phyloP scores from a whole-genome alignment of 2,113 vertebrate species.

The Scophthalmus maximus region DNA sequence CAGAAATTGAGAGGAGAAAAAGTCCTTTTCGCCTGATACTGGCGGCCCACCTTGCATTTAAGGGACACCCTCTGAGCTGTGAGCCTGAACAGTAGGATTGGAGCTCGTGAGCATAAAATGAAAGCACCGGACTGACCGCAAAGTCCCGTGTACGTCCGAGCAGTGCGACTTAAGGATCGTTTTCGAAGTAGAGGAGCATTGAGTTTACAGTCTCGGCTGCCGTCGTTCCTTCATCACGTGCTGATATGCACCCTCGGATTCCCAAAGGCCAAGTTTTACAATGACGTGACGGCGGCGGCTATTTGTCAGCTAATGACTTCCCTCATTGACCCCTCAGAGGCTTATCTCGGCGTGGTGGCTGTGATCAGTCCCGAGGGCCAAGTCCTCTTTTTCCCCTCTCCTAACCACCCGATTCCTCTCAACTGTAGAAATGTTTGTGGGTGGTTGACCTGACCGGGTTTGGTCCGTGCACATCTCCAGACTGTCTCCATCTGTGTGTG shows the following conservation, averaged over 20 bases:
- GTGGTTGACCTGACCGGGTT: conserved; percentile 25
- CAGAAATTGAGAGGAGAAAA: background rate
- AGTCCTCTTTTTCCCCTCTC: conserved; percentile 21
- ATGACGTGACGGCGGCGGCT: conserved; percentile 44
- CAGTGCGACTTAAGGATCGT: conserved; percentile 43
- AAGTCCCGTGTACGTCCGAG: conserved; percentile 52
- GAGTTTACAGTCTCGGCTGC: conserved; percentile 40
- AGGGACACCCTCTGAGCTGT: background rate
- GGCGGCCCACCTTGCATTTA: background rate
- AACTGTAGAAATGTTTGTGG: conserved; percentile 14
- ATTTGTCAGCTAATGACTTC: conserved; percentile 71
- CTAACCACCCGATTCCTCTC: conserved; percentile 15
- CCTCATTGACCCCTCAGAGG: conserved; percentile 64
- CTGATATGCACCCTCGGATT: conserved; percentile 45
- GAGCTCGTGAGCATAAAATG: conserved; percentile 39
- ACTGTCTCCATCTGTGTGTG: conserved; percentile 1
- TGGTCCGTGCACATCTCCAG: background rate
- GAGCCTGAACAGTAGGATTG: conserved; percentile 31
- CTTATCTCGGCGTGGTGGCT: conserved; percentile 58
- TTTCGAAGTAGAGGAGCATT: conserved; percentile 42
- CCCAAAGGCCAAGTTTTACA: conserved; percentile 37
- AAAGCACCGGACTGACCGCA: conserved; percentile 46
- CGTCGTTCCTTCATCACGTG: conserved; percentile 34
- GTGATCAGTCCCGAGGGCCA: conserved; percentile 53
- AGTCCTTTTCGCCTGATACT: background rate